Evolutionary conservation across 2,888 invertebrate genomes (phyloP).

Genomic region (Argyresthia albistria): DNA sequence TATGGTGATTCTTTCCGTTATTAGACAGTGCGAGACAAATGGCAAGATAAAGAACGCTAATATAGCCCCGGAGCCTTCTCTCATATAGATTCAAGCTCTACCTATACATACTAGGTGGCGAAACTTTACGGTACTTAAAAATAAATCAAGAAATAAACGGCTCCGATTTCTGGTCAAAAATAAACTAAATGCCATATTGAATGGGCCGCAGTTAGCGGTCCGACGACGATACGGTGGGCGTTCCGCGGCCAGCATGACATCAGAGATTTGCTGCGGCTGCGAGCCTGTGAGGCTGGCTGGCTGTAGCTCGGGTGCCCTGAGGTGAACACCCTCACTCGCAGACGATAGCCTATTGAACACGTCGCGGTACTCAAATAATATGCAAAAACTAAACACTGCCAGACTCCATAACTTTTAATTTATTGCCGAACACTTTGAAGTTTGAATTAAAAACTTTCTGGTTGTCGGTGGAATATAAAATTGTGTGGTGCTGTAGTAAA

Average conservation of each 20-base stretch:
- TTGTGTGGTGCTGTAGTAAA: not conserved
- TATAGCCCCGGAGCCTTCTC: not conserved
- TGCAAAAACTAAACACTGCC: not conserved
- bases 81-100: not conserved
- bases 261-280: slow-evolving; percentile 27
- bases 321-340: slow-evolving; percentile 1
- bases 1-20: slow-evolving; percentile 1
- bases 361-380: not conserved
- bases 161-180: not conserved
- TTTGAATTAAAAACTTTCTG: not conserved
- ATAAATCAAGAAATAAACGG: not conserved
- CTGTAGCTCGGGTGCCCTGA: not conserved
- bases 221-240: slow-evolving; percentile 23
- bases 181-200: not conserved
- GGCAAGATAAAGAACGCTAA: not conserved
- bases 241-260: slow-evolving; percentile 38
- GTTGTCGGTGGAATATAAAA: not conserved
- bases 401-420: not conserved
- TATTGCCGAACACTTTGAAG: not conserved
- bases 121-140: not conserved
- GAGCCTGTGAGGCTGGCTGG: not conserved
- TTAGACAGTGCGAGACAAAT: slow-evolving; percentile 4
- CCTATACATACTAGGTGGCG: not conserved
- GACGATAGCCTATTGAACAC: not conserved
- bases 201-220: slow-evolving; percentile 18